phyloP scores from a whole-genome alignment of 2,797 vertebrate species.

The Buphagus erythrorhynchus region DNA sequence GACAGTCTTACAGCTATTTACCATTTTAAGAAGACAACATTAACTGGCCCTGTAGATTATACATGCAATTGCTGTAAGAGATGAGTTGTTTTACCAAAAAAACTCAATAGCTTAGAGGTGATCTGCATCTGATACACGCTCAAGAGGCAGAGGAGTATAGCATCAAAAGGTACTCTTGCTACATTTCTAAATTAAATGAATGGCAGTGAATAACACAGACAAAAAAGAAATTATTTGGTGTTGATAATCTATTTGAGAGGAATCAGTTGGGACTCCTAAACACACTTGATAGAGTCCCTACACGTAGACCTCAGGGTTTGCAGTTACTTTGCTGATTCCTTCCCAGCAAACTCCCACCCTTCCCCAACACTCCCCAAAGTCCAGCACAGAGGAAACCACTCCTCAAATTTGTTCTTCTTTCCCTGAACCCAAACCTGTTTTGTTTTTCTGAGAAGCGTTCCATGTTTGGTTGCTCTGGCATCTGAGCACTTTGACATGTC shows the following conservation, averaged over 20 bases:
- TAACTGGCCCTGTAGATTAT: background rate
- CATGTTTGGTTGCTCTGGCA: background rate
- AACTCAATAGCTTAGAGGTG: background rate
- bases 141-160: background rate
- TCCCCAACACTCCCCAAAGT: background rate
- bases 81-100: background rate
- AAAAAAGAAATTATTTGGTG: background rate
- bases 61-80: background rate
- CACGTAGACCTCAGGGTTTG: background rate
- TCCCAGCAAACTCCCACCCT: background rate
- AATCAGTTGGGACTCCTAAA: background rate
- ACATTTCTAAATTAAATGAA: background rate
- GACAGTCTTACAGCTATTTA: background rate
- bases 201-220: accelerated
- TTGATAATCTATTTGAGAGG: background rate
- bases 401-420: background rate
- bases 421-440: background rate
- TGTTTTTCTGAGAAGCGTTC: background rate
- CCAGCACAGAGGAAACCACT: background rate
- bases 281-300: background rate
- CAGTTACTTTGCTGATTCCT: background rate
- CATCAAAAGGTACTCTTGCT: background rate
- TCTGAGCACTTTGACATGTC: background rate
- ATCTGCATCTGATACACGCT: background rate
- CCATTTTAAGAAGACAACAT: background rate